Evolutionary conservation across 23 tunicate genomes (phyloP), one percentile per base, ranked within the genome.

Genomic region (Halocynthia roretzi): DNA sequence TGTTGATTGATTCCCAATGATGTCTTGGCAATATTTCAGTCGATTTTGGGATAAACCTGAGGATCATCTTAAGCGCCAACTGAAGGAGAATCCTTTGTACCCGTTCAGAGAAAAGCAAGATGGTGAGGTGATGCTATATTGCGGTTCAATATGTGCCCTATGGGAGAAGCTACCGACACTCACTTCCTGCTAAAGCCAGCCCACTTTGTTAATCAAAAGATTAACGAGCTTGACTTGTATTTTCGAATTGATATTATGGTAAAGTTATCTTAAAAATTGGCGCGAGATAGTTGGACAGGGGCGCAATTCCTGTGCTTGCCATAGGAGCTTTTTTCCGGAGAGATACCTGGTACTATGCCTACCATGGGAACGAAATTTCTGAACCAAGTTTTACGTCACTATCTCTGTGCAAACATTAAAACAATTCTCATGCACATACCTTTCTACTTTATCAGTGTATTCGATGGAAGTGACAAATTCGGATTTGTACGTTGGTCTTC

Each of bases 101-200:
- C 85, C 85, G 8, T 81, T 81, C 60, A 19, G 5, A 6, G 78
- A 81, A 81, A 71, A 55, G 19, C 71, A 81, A 70, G 85, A 81
- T 19, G 85, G 85, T 81, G 1, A 40, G 79, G 8, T 18, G 20
- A 31, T 11, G 21, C 8, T 12, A 20, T 6, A 10, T 20, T 49
- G 21, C 6, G 19, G 17, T 50, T 49, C 2, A 0, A 71, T 19
- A 15, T 19, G 5, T 67, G 17, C 4, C 17, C 1, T 14, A 58
- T 58, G 17, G 63, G 63, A 14, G 4, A 31, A 31, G 44, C 44
- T 4, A 31, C 44, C 4, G 44, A 31, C 44, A 31, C 44, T 31
- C 1, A 31, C 44, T 31, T 31, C 4, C 44, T 31, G 44, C 1
- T 4, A 31, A 0, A 31, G 44, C 44, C 2, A n/a, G n/a, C n/a